phyloP scores from a whole-genome alignment of 2,113 vertebrate species.

The Labrus mixtus region DNA sequence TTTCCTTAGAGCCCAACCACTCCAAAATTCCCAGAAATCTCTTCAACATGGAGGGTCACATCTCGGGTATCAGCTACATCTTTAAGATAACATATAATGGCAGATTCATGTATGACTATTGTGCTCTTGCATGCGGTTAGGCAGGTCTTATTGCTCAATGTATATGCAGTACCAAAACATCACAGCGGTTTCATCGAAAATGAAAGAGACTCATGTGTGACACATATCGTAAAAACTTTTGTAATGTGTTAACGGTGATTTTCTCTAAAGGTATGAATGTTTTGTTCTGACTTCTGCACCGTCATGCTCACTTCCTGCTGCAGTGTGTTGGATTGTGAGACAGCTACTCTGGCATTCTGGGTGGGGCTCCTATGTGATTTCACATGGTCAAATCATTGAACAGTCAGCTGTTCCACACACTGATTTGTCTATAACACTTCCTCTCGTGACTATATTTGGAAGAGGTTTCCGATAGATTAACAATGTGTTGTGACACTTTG shows the following conservation, averaged over 20 bases:
- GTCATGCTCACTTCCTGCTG: conserved; percentile 52
- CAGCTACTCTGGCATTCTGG: conserved; percentile 47
- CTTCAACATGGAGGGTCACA: conserved; percentile 47
- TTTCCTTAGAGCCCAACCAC: conserved; percentile 61
- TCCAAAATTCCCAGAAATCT: conserved; percentile 62
- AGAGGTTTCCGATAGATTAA: conserved; percentile 18
- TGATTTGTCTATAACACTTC: conserved; percentile 12
- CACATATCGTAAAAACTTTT: conserved; percentile 35
- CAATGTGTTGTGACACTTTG: background rate
- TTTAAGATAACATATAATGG: conserved; percentile 18
- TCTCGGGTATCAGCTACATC: conserved; percentile 28
- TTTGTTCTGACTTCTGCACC: conserved; percentile 26
- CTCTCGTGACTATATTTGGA: conserved; percentile 45
- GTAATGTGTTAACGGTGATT: conserved; percentile 32
- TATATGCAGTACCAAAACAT: conserved; percentile 6
- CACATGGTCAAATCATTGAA: conserved; percentile 8
- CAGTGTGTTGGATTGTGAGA: conserved; percentile 17
- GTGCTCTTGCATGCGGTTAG: background rate
- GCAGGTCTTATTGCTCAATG: background rate
- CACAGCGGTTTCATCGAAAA: conserved; percentile 46
- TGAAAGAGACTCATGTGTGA: conserved; percentile 53
- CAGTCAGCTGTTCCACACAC: conserved; percentile 40
- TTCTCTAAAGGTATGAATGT: conserved; percentile 22
- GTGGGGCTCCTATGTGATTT: conserved; percentile 48
- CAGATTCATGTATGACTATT: background rate